A percentile compares a stretch with the other conserved stretches of the same genome.
Conservation (phyloP, 2,797 vertebrate species). For the Premnoplex brunnescens region DNA sequence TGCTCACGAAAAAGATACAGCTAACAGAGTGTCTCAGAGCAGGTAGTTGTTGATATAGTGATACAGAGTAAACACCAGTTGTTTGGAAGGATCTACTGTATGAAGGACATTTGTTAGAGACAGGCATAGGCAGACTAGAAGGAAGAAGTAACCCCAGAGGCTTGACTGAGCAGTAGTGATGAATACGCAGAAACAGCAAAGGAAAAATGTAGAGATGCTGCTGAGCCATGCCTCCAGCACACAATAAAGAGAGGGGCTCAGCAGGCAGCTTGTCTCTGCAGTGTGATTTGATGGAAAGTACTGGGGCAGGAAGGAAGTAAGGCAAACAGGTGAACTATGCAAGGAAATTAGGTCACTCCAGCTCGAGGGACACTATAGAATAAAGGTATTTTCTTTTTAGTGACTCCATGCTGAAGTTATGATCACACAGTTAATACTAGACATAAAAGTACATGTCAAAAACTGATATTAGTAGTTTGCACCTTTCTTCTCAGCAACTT, state of each 20-base stretch:
- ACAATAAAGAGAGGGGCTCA: not conserved
- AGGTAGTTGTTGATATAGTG: rapidly evolving
- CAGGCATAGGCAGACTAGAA: not conserved
- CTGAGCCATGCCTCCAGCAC: not conserved
- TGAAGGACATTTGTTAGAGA: not conserved
- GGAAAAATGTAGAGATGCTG: not conserved
- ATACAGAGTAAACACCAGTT: not conserved
- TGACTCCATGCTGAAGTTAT: not conserved
- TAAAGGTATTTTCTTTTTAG: not conserved
- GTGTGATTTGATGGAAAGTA: not conserved
- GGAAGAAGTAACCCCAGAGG: not conserved
- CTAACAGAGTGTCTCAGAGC: not conserved
- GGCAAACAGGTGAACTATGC: constrained; percentile 42
- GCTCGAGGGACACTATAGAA: not conserved
- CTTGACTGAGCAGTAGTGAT: not conserved
- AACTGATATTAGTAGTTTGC: not conserved
- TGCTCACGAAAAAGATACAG: not conserved
- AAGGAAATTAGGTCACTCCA: constrained; percentile 49
- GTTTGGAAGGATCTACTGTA: not conserved
- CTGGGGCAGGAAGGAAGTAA: not conserved
- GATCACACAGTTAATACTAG: not conserved
- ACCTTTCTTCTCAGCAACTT: not conserved
- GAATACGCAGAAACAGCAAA: not conserved
- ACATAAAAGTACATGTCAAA: not conserved
- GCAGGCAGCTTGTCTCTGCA: not conserved